Percentiles rank a stretch among this genome's conserved stretches.
These are phyloP conservation scores for Champsocephalus esox DNA, from an alignment of 2,797 vertebrate species.

Conservation along the genomic window DNA sequence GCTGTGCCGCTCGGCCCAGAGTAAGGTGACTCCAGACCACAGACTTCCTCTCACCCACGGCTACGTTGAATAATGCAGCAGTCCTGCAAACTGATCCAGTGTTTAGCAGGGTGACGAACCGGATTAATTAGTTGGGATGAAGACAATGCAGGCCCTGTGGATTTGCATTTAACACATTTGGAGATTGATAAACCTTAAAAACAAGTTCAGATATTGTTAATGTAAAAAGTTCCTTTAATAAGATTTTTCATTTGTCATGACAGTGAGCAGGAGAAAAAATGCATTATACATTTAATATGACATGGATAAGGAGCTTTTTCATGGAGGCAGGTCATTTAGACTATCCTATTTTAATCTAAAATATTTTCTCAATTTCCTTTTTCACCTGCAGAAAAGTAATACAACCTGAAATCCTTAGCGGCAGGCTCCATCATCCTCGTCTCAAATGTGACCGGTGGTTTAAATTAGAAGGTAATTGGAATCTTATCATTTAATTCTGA, in stretches of 20 bases:
- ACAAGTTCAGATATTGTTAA: slow-evolving; percentile 29
- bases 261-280: slow-evolving; percentile 28
- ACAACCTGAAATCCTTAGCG: slow-evolving; percentile 39
- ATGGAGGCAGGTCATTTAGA: slow-evolving; percentile 42
- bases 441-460: slow-evolving; percentile 60
- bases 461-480: slow-evolving; percentile 77
- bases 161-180: slow-evolving; percentile 29
- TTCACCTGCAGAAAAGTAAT: slow-evolving; percentile 66
- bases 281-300: slow-evolving; percentile 37
- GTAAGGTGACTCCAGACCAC: slow-evolving; percentile 77
- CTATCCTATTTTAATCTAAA: slow-evolving; percentile 40
- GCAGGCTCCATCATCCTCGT: slow-evolving; percentile 36
- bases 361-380: slow-evolving; percentile 58
- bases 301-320: slow-evolving; percentile 42
- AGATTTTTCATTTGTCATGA: slow-evolving; percentile 40
- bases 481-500: slow-evolving; percentile 79
- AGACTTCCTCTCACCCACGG: slow-evolving; percentile 74
- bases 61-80: slow-evolving; percentile 83
- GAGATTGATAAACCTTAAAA: slow-evolving; percentile 42
- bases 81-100: slow-evolving; percentile 80
- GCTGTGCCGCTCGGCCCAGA: slow-evolving; percentile 33
- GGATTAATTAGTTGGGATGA: slow-evolving; percentile 78
- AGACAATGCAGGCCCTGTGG: slow-evolving; percentile 34
- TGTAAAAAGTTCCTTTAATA: slow-evolving; percentile 16
- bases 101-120: slow-evolving; percentile 78